A percentile compares a stretch with the other conserved stretches of the same genome.
These are phyloP conservation scores for Huso huso DNA, from an alignment of 2,797 vertebrate genomes.

Conservation along the genomic window DNA sequence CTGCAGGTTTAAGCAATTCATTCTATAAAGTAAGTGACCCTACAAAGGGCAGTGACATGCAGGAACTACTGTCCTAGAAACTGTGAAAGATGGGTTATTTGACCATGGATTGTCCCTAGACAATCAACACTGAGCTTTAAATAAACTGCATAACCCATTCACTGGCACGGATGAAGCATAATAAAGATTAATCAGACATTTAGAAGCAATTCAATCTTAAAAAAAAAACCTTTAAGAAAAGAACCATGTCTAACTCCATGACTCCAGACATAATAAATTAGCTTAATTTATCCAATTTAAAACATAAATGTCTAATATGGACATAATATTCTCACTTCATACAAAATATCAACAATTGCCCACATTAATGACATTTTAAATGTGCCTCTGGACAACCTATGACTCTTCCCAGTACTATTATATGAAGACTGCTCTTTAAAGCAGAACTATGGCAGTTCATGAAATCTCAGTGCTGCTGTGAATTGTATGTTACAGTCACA, in stretches of 20 bases:
- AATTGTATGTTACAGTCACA: slow-evolving; percentile 6
- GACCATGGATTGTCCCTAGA: slow-evolving; percentile 1
- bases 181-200: no score
- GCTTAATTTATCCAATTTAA: no score
- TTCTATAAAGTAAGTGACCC: slow-evolving; percentile 8
- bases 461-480: slow-evolving; percentile 2
- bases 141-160: slow-evolving; percentile 7
- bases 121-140: slow-evolving; percentile 7
- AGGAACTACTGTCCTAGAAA: slow-evolving; percentile 8
- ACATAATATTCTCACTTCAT: no score
- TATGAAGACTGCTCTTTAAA: background rate
- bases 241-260: no score
- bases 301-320: no score
- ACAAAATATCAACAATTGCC: no score
- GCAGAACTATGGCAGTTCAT: background rate
- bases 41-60: slow-evolving; percentile 14
- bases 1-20: slow-evolving; percentile 22
- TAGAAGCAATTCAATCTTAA: no score
- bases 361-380: no score
- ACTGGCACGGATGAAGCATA: background rate
- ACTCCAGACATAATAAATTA: no score
- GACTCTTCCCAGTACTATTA: no score
- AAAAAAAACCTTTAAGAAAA: no score
- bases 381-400: no score
- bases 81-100: slow-evolving; percentile 1